phyloP scores from a whole-genome alignment of 2,888 invertebrate species.

The Eretmocerus hayati region DNA sequence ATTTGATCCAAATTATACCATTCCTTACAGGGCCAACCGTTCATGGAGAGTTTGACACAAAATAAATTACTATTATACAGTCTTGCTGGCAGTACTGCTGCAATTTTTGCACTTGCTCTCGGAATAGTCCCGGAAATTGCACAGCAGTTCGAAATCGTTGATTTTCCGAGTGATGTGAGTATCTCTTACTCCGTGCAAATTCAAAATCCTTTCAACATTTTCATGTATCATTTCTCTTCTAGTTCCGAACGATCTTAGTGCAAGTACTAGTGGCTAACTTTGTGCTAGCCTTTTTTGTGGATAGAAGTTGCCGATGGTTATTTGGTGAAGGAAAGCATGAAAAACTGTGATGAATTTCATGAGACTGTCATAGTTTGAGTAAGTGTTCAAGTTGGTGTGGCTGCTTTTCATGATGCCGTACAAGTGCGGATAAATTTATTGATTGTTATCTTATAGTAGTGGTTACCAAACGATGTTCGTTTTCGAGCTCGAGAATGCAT shows the following conservation, averaged over 20 bases:
- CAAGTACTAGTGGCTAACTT: slow-evolving; percentile 80
- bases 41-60: slow-evolving; percentile 92
- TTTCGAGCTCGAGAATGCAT: no score
- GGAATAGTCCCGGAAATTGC: slow-evolving; percentile 81
- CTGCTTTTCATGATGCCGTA: slow-evolving; percentile 15
- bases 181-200: neutral
- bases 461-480: slow-evolving; percentile 21
- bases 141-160: slow-evolving; percentile 88
- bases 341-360: slow-evolving; percentile 37
- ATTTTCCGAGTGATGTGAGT: slow-evolving; percentile 85
- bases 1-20: neutral
- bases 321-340: slow-evolving; percentile 70
- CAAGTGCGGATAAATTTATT: slow-evolving; percentile 23
- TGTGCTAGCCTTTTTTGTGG: slow-evolving; percentile 75
- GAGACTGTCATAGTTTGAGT: slow-evolving; percentile 18
- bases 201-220: neutral
- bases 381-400: no score
- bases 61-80: slow-evolving; percentile 92
- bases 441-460: slow-evolving; percentile 23
- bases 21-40: slow-evolving; percentile 81
- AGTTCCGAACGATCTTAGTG: slow-evolving; percentile 86
- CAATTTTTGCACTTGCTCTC: slow-evolving; percentile 77
- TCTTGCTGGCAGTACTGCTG: slow-evolving; percentile 71
- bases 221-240: slow-evolving; percentile 37
- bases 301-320: slow-evolving; percentile 76